Base-by-base conservation (phyloP, 1,140 invertebrate species). In the Pseudomyrmex flavicornis region DNA sequence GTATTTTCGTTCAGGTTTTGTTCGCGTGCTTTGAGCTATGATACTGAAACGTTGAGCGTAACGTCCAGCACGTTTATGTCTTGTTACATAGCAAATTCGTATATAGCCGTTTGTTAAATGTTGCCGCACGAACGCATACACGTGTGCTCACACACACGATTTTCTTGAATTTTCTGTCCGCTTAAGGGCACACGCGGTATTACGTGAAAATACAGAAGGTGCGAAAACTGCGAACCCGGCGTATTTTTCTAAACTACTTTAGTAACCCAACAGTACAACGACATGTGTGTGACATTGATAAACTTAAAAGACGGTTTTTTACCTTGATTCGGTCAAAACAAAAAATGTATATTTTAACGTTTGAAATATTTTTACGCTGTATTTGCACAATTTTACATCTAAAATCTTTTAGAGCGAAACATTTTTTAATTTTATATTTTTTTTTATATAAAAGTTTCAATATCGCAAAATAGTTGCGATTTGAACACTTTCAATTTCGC, bases 91-190 rank as follows among this genome's bases (percentile, higher is more conserved):
- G 66, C 13, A n/a, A 26, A 5, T 68, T 77, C 3, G 22, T 20
- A 17, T 46, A 26, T 35, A 56, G 50, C 13, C 5, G 65, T 79
- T 69, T 79, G 52, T 70, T 70, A 70, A 66, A 79, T 13, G 52
- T 79, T 79, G 15, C 52, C 13, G 12, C 50, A 26, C 4, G 68
- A 2, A 10, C 22, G 68, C n/a, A 8, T 48, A 22, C 15, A 15
- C 26, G 2, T 26, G 20, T 12, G 15, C 20, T 26, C 5, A 26
- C 52, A 44, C 65, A 26, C 44, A 44, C 76, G n/a, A 46, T 79
- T 70, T 12, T 17, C 68, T 70, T 48, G 76, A 79, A 70, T 70
- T 58, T 70, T 59, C 35, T 44, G 35, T n/a, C 2, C 2, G 17
- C 50, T 69, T 44, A 46, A 20, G 3, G n/a, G 20, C 9, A 20